Base-by-base conservation (phyloP, 2,888 invertebrate genomes). In the Drosophila subquinaria region DNA sequence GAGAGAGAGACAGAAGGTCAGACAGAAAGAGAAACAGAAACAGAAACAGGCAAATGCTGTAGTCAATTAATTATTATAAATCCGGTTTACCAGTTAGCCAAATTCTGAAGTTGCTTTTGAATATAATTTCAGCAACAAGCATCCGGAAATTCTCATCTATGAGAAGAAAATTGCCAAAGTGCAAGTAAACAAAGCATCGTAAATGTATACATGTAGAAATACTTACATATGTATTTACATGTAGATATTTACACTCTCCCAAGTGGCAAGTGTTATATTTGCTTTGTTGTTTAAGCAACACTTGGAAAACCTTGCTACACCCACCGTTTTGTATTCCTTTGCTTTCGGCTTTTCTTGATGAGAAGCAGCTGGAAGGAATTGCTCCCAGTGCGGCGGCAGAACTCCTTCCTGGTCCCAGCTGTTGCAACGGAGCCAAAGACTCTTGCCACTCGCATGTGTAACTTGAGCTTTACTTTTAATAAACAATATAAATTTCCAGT, bases 61-160 rank as follows among this genome's bases (percentile, higher is more conserved):
- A 81, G 87, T 84, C 89, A 90, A 87, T 90, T 90, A 87, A 90
- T 90, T 86, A 71, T 81, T 86, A 71, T 75, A 84, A 87, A 84
- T 81, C 69, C 76, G 68, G 72, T 76, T 88, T 70, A 64, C 66
- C 71, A 71, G 48, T 47, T 73, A 45, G 59, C 56, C 65, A 60
- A 64, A 73, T 55, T 67, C 59, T 76, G 63, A 62, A 81, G 69
- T 78, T 62, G 68, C 60, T 78, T 78, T 86, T 59, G 64, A 80
- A 66, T 73, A 76, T 61, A 76, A 82, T 82, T 88, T 71, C 61
- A 67, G 76, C 67, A 64, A 57, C 48, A 69, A 50, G 53, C 57
- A 48, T 15, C 53, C 23, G 40, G 42, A 63, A 36, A 59, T 52
- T 36, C 17, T 20, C 33, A 13, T 42, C 17, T 55, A 33, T 17